phyloP scores from a whole-genome alignment of 2,888 invertebrate species.

The Melanophora roralis region DNA sequence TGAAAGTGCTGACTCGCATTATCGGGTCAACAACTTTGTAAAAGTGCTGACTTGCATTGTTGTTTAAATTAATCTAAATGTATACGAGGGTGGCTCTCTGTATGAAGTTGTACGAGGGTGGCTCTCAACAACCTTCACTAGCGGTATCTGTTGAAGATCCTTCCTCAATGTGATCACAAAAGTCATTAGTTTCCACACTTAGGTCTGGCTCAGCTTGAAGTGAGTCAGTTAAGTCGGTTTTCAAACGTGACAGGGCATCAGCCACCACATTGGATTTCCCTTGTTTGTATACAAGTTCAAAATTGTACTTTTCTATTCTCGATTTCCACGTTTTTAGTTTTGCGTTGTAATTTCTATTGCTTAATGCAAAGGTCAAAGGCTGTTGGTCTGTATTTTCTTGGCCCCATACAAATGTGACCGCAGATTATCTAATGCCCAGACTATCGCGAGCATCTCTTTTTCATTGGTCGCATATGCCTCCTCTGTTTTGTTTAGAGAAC shows the following conservation, averaged over 20 bases:
- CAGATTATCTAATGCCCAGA: constrained; percentile 27
- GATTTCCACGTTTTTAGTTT: constrained; percentile 48
- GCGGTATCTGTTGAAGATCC: background rate
- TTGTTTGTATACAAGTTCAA: constrained; percentile 39
- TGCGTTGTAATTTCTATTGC: constrained; percentile 31
- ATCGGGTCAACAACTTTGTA: too few relatives aligned
- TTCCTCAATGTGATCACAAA: background rate
- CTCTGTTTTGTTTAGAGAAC: constrained; percentile 27
- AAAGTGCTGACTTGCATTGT: too few relatives aligned
- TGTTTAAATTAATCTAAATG: too few relatives aligned
- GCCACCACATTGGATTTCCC: constrained; percentile 47
- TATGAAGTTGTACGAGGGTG: too few relatives aligned
- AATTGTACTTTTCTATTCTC: constrained; percentile 50
- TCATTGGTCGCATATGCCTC: constrained; percentile 29
- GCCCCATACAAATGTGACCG: background rate
- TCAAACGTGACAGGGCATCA: constrained; percentile 38
- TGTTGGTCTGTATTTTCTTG: constrained; percentile 43
- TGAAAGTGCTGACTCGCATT: too few relatives aligned
- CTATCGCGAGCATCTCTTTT: constrained; percentile 32
- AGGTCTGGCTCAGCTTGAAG: constrained; percentile 25
- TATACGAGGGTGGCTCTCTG: too few relatives aligned
- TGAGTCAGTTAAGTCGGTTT: constrained; percentile 12
- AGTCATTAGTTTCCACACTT: constrained; percentile 16
- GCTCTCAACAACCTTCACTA: too few relatives aligned
- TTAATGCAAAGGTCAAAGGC: constrained; percentile 25